Evolutionary conservation across 2,113 vertebrate genomes (phyloP), one percentile per base, ranked within the genome.

Genomic region (Syrmaticus mikado): DNA sequence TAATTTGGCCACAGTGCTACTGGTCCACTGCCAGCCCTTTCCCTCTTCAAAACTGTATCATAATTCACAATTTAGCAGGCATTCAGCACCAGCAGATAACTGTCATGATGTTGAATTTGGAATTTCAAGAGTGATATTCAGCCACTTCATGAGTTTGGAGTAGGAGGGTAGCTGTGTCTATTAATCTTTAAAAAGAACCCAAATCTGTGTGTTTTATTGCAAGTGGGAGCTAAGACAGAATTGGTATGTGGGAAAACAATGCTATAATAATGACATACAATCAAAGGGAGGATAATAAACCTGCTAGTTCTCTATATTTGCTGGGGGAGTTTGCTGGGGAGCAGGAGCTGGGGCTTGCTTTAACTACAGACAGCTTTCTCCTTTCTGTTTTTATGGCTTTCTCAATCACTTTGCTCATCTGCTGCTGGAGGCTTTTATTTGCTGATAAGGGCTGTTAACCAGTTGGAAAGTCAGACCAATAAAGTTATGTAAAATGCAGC

Each of bases 371-470:
- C 64, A 85, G 85, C 70, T 95, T 93, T 88, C 76, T 92, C 79
- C 77, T 80, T 90, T 72, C 55, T 11, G 52, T 92, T 95, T 97
- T 97, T 95, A 97, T 94, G 41, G 92, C 81, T 94, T 97, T 96
- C 83, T 97, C 91, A 91, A 95, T 97, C 96, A 92, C 81, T 92
- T 87, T 68, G 45, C 87, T 96, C 94, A 86, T 95, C 92, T 97
- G 89, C 87, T 90, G 48, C 67, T 70, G 88, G 91, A 95, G 64
- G 88, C 84, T 97, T 97, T 97, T 97, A 97, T 97, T 97, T 96
- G 86, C 86, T 94, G 94, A 95, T 93, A 93, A 96, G 88, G 76
- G 82, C 82, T 94, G 77, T 94, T 96, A 97, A 93, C 65, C 65
- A 80, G 79, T 96, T 95, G 94, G 91, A 75, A 93, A 97, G 92